phyloP scores from a whole-genome alignment of 2,797 vertebrate species.

The Thamnophis elegans region DNA sequence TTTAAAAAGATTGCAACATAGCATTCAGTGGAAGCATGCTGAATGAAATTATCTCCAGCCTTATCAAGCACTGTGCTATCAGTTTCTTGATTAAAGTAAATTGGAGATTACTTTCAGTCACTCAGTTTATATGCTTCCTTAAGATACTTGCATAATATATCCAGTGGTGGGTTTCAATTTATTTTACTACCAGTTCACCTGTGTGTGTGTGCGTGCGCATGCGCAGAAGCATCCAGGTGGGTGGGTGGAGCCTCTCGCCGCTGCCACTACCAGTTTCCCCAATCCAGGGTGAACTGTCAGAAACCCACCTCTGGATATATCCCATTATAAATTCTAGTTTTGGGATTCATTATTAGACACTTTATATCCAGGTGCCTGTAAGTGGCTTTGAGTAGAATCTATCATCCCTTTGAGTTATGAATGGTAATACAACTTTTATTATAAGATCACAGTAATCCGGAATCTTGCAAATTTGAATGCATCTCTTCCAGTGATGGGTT shows the following conservation, averaged over 20 bases:
- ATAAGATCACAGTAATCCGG: not conserved
- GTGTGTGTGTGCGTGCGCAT: too few relatives aligned
- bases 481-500: too few relatives aligned
- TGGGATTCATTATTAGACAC: not conserved
- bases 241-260: too few relatives aligned
- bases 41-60: not conserved
- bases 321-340: not conserved
- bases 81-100: constrained; percentile 22
- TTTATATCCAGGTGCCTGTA: not conserved
- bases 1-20: not conserved
- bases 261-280: too few relatives aligned
- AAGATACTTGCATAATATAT: not conserved
- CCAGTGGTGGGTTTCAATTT: too few relatives aligned
- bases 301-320: not conserved
- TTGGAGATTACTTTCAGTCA: not conserved
- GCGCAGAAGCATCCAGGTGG: too few relatives aligned
- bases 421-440: not conserved
- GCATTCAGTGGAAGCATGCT: not conserved
- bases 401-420: not conserved
- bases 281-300: too few relatives aligned
- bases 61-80: constrained; percentile 13
- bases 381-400: not conserved
- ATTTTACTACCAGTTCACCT: too few relatives aligned
- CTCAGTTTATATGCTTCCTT: constrained; percentile 10
- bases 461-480: not conserved